Evolutionary conservation across 2,888 invertebrate species (phyloP).

Genomic region (Sphecodes monilicornis): DNA sequence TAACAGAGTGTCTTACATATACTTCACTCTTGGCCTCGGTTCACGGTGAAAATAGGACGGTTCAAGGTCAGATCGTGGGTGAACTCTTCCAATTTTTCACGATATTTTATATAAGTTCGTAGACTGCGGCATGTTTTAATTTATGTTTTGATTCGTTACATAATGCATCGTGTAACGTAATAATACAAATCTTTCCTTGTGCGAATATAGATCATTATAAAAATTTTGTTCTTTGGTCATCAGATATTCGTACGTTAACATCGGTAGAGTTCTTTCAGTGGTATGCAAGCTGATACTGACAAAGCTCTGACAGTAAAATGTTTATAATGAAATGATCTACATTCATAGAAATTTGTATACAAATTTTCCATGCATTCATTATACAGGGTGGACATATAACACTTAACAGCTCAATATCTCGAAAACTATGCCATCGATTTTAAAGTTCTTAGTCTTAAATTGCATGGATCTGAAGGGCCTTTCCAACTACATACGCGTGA

Average conservation of each 20-base stretch:
- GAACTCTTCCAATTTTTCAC: not conserved
- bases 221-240: not conserved
- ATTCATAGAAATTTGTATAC: too few species aligned
- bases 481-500: too few species aligned
- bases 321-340: not conserved
- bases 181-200: not conserved
- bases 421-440: too few species aligned
- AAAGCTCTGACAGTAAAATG: not conserved
- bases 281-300: not conserved
- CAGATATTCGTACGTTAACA: not conserved
- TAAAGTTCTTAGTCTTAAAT: too few species aligned
- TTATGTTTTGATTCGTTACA: not conserved
- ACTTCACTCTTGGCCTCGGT: not conserved
- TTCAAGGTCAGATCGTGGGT: slow-evolving; percentile 29
- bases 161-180: not conserved
- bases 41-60: not conserved
- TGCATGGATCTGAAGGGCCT: too few species aligned
- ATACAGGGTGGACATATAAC: too few species aligned
- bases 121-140: not conserved
- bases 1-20: not conserved
- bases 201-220: not conserved
- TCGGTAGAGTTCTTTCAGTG: not conserved
- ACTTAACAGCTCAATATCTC: too few species aligned
- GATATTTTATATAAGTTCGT: slow-evolving; percentile 7
- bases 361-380: too few species aligned